These are phyloP conservation scores for Glaucomys volans DNA, from an alignment of 2,113 vertebrate genomes.

Conservation along the genomic window DNA sequence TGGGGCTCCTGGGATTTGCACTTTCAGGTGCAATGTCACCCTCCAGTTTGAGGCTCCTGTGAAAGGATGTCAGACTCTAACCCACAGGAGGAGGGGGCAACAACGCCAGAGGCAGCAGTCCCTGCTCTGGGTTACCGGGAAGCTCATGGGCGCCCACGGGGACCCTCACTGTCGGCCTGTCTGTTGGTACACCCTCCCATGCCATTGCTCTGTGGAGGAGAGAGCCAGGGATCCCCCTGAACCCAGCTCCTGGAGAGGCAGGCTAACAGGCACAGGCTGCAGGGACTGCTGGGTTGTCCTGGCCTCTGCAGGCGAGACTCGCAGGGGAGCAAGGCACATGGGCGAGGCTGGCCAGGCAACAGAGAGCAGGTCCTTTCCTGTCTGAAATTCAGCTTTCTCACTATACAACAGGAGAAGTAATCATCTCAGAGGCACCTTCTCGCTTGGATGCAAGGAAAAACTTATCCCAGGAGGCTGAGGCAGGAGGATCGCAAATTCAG, in stretches of 20 bases:
- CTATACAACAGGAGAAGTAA: no score
- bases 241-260: neutral
- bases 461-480: neutral
- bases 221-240: neutral
- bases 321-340: no score
- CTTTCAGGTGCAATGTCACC: no score
- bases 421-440: neutral
- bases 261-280: neutral
- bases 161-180: neutral
- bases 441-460: neutral
- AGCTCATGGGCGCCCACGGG: neutral
- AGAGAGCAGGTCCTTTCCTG: accelerated
- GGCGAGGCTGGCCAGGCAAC: neutral
- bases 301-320: neutral
- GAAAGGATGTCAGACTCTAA: neutral
- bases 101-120: neutral
- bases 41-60: neutral
- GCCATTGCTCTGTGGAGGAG: accelerated
- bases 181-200: neutral
- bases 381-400: neutral
- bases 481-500: no score
- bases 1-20: no score
- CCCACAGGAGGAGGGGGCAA: neutral
- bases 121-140: neutral
- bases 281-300: accelerated